Evolutionary conservation across 2,113 vertebrate species (phyloP).

Genomic region (Pseudolaguvia tuberculata): DNA sequence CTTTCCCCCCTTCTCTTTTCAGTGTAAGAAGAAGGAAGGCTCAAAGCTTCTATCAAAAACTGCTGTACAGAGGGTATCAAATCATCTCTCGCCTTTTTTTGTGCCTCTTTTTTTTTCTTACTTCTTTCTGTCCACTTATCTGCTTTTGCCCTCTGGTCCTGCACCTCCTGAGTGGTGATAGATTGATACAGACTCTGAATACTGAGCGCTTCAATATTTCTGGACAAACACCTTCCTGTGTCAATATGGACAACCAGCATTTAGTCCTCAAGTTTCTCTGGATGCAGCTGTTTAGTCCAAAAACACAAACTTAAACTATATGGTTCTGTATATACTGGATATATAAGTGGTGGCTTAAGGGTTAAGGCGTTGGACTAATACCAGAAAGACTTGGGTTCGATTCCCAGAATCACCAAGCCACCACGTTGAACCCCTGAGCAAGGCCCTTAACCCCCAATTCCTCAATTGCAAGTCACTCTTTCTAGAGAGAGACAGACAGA

Average conservation of each 20-base stretch:
- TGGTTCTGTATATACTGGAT: too few relatives aligned
- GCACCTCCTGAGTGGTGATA: constrained; percentile 2
- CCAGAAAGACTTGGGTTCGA: too few relatives aligned
- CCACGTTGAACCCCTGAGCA: too few relatives aligned
- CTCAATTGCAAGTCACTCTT: too few relatives aligned
- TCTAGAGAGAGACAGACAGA: too few relatives aligned
- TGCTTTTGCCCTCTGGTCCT: constrained; percentile 12
- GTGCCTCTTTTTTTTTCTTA: not conserved
- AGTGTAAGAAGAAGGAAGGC: constrained; percentile 21
- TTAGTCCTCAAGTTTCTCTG: not conserved
- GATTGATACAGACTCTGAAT: constrained; percentile 23
- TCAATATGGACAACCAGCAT: not conserved
- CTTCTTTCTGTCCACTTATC: constrained; percentile 21
- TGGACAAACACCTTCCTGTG: not conserved
- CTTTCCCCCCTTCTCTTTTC: constrained; percentile 16
- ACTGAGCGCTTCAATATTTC: constrained; percentile 15
- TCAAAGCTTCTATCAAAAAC: constrained; percentile 33
- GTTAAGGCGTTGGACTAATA: too few relatives aligned
- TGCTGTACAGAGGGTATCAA: constrained; percentile 31
- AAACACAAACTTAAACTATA: too few relatives aligned
- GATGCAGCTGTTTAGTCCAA: too few relatives aligned
- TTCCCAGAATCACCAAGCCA: too few relatives aligned
- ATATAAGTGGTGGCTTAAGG: too few relatives aligned
- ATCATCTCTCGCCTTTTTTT: not conserved
- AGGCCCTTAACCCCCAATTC: too few relatives aligned